Evolutionary conservation across 1,140 invertebrate species (phyloP), one percentile per base, ranked within the genome.

Genomic region (Teleogryllus occipitalis): DNA sequence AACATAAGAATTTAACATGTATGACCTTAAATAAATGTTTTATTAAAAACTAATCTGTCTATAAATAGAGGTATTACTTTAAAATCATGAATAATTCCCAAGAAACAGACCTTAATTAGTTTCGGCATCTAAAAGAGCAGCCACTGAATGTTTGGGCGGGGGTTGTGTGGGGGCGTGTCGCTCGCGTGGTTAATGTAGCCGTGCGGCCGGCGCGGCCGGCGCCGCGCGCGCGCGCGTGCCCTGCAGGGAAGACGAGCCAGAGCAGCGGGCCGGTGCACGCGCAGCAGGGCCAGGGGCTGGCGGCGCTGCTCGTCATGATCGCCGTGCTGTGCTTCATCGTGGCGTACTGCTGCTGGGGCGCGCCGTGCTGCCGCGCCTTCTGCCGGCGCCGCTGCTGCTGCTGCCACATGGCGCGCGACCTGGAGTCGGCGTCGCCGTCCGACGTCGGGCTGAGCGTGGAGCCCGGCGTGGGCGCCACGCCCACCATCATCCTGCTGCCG

Each of bases 291-390:
- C 88, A 89, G 82, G 89, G 89, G 14, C 84, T 89, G 8, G 88
- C 88, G 21, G 89, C 88, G 7, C 83, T 90, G 7, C 83, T 90
- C 73, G 88, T 90, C 15, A 90, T 90, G 89, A 85, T 90, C 8
- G 87, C 88, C 8, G 89, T 90, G 8, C 84, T 90, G 14, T 87
- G 87, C 79, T 89, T 90, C 81, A 89, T 90, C 77, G 85, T 90
- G 21, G 85, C 88, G 18, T 90, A 90, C 81, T 90, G 89, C 82
- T 90, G 89, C 82, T 90, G 89, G 86, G 89, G 89, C 6, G 88
- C 89, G 7, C 89, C 89, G 3, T 89, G 89, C 78, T 88, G 89
- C 65, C 83, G 89, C 47, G 84, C 85, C 0, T 82, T 89, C 7
- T 89, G 88, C 81, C 84, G 87, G 80, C 84, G 85, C 79, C 85